phyloP scores from a whole-genome alignment of 2,797 vertebrate species.

The Pangasius macronema region DNA sequence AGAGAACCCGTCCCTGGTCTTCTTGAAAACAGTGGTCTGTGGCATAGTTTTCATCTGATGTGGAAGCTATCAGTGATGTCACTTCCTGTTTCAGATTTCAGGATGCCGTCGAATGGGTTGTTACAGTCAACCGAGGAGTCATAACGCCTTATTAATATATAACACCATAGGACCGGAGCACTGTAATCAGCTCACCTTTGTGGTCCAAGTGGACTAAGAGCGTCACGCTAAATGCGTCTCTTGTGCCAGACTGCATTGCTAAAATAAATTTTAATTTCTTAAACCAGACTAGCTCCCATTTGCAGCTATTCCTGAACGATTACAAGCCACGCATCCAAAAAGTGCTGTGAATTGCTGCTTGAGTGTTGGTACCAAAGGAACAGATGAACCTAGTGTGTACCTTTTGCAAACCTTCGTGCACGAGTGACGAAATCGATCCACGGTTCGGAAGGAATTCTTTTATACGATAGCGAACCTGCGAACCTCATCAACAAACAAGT shows the following conservation, averaged over 20 bases:
- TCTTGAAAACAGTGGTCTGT: not conserved
- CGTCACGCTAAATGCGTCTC: too few relatives aligned
- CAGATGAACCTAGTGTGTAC: not conserved
- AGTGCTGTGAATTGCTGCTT: too few relatives aligned
- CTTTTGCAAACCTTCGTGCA: not conserved
- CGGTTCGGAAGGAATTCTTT: not conserved
- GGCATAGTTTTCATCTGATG: too few relatives aligned
- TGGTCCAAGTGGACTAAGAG: not conserved
- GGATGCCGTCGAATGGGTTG: not conserved
- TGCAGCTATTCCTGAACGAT: too few relatives aligned
- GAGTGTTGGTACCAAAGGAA: too few relatives aligned
- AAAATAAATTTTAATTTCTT: too few relatives aligned
- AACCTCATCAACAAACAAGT: not conserved
- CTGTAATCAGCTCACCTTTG: not conserved
- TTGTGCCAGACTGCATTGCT: not conserved
- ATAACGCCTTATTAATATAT: not conserved
- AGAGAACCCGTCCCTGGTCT: not conserved
- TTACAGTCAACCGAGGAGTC: not conserved
- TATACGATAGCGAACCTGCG: not conserved
- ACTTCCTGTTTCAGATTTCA: not conserved
- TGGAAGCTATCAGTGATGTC: not conserved
- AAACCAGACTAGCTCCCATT: not conserved
- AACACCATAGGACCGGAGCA: not conserved
- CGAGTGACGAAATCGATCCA: not conserved
- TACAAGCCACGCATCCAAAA: not conserved